Percentiles rank a stretch among this genome's conserved stretches.
Conservation (phyloP, 2,888 invertebrate species). For the Tiliacea aurago region DNA sequence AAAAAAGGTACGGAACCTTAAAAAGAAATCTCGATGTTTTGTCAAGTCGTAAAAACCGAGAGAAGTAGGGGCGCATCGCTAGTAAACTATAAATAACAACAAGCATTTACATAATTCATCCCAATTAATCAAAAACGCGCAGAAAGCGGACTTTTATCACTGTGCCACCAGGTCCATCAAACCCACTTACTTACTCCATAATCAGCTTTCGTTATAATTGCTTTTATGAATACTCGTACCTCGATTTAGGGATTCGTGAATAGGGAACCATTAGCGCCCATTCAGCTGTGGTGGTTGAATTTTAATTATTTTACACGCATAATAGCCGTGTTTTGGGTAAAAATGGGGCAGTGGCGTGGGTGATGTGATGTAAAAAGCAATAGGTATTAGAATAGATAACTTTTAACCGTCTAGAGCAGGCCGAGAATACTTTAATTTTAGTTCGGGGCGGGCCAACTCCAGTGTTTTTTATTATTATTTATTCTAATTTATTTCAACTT, state of each 20-base stretch:
- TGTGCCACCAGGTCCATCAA: slow-evolving; percentile 7
- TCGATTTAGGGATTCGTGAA: slow-evolving; percentile 55
- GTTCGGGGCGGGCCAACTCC: too few relatives aligned
- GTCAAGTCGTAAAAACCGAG: neutral
- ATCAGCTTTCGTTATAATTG: slow-evolving; percentile 57
- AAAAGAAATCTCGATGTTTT: neutral
- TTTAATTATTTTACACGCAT: slow-evolving; percentile 53
- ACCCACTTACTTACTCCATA: slow-evolving; percentile 56
- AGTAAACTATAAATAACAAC: neutral
- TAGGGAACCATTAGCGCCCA: slow-evolving; percentile 52
- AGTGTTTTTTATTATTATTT: too few relatives aligned
- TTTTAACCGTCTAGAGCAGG: neutral
- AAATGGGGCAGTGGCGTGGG: slow-evolving; percentile 31
- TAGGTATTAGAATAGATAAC: neutral
- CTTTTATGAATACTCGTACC: slow-evolving; percentile 63
- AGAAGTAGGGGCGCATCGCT: neutral
- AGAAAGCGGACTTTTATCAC: neutral
- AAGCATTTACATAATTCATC: neutral
- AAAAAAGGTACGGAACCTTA: too few relatives aligned
- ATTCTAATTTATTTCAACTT: too few relatives aligned
- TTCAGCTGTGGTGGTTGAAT: slow-evolving; percentile 50
- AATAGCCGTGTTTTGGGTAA: slow-evolving; percentile 36
- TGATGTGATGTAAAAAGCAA: slow-evolving; percentile 9
- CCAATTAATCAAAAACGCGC: slow-evolving; percentile 7
- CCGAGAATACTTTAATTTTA: too few relatives aligned